These are phyloP conservation scores for Agapostemon virescens DNA, from an alignment of 2,888 invertebrate species.

Conservation along the genomic window DNA sequence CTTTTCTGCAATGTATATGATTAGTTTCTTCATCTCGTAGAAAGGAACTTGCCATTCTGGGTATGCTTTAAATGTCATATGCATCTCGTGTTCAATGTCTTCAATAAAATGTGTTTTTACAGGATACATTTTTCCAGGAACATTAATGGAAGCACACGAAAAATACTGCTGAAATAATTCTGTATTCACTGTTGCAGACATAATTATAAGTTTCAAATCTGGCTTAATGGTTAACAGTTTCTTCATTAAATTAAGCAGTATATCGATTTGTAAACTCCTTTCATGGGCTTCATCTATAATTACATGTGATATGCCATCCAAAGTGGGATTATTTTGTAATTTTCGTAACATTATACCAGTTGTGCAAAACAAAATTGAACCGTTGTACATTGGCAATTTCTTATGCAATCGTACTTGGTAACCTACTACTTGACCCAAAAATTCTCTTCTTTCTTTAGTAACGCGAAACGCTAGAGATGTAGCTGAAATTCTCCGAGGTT, in stretches of 20 bases:
- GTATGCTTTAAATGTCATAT: fast-evolving
- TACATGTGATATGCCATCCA: conserved; percentile 85
- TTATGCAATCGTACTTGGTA: conserved; percentile 87
- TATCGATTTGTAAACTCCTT: conserved; percentile 86
- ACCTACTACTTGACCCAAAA: conserved; percentile 85
- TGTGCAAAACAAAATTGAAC: conserved; percentile 86
- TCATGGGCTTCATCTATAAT: conserved; percentile 90
- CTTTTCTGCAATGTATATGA: conserved; percentile 83
- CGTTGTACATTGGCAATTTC: too few relatives aligned
- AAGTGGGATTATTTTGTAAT: conserved; percentile 79
- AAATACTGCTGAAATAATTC: conserved; percentile 84
- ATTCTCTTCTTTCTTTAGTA: conserved; percentile 84
- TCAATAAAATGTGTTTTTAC: conserved; percentile 84
- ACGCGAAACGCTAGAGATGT: conserved; percentile 86
- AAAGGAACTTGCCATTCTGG: neutral
- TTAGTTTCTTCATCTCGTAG: conserved; percentile 68
- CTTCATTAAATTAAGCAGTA: conserved; percentile 84
- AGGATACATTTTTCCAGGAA: conserved; percentile 84
- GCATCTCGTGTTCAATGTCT: conserved; percentile 76
- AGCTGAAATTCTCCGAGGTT: conserved; percentile 87
- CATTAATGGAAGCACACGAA: conserved; percentile 81
- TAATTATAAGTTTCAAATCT: conserved; percentile 84
- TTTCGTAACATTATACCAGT: conserved; percentile 84
- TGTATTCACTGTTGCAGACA: conserved; percentile 88
- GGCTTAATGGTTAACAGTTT: conserved; percentile 82